Evolutionary conservation across 2,888 invertebrate species (phyloP), one percentile per base, ranked within the genome.

Genomic region (Boloria euphrosyne): DNA sequence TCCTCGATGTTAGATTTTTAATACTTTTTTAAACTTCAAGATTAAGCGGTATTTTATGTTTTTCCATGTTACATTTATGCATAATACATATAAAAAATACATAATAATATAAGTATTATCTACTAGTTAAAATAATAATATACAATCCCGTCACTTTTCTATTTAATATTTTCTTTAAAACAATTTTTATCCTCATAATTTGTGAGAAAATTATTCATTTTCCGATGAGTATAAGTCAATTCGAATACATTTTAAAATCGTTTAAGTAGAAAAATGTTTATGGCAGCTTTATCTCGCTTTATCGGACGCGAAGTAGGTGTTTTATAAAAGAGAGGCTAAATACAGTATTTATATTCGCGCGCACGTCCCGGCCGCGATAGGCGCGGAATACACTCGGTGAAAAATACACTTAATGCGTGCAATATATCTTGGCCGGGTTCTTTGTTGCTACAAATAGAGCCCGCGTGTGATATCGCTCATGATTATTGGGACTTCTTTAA

Each of bases 341-440:
- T 50, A 68, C 55, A 53, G 61, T 66, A 64, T 70, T 70, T 68
- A 62, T 70, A 68, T 70, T 70, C 70, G 58, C 50, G 54, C 47
- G 59, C 70, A 67, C 70, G 70, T 67, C 44, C 47, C 43, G 22
- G n/a, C 27, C 7, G 5, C 47, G 62, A 54, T 54, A 62, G 22
- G 59, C 49, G 46, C 22, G 51, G 54, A 53, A 51, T 44, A 53
- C 49, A 58, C 57, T 17, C 38, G 53, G 27, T 52, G 59, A 59
- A 49, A 47, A 59, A 59, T 59, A 59, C 16, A 47, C 49, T 31
- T 59, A 59, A 59, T 59, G 49, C 57, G 46, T 46, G 22, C 44
- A 16, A 57, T 57, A 57, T 57, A 46, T 57, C 57, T 57, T 57
- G 44, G 46, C 43, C 13, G 46, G 46, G 22, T 57, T 17, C n/a